These are phyloP conservation scores for Natrix natrix DNA, from an alignment of 2,797 vertebrate genomes.

Conservation along the genomic window DNA sequence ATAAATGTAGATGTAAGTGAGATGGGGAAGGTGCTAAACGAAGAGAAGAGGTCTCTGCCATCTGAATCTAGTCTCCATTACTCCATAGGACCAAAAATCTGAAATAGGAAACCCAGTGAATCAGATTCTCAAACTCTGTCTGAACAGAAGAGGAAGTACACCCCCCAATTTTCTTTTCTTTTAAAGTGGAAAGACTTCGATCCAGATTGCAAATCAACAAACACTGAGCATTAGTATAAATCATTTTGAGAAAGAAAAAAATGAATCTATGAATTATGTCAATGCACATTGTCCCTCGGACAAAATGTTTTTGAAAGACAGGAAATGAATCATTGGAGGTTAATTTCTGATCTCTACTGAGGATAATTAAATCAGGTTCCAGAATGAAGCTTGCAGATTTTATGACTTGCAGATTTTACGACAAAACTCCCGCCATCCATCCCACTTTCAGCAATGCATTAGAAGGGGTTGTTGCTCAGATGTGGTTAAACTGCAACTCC, in stretches of 20 bases:
- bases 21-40: neutral
- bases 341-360: neutral
- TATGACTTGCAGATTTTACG: neutral
- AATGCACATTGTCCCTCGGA: neutral
- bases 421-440: neutral
- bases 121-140: neutral
- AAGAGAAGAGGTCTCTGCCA: neutral
- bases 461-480: neutral
- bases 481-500: neutral
- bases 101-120: neutral
- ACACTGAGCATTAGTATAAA: neutral
- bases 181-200: neutral
- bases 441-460: neutral
- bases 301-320: neutral
- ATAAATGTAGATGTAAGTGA: neutral
- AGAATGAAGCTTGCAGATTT: neutral
- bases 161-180: rapidly evolving
- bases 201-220: neutral
- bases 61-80: neutral
- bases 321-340: neutral
- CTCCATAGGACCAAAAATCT: neutral
- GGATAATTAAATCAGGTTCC: neutral
- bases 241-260: neutral
- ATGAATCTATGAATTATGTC: neutral
- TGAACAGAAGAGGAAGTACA: neutral